Evolutionary conservation across 1,140 invertebrate genomes (phyloP), one percentile per base, ranked within the genome.

Genomic region (Bursaphelenchus mucronatus): DNA sequence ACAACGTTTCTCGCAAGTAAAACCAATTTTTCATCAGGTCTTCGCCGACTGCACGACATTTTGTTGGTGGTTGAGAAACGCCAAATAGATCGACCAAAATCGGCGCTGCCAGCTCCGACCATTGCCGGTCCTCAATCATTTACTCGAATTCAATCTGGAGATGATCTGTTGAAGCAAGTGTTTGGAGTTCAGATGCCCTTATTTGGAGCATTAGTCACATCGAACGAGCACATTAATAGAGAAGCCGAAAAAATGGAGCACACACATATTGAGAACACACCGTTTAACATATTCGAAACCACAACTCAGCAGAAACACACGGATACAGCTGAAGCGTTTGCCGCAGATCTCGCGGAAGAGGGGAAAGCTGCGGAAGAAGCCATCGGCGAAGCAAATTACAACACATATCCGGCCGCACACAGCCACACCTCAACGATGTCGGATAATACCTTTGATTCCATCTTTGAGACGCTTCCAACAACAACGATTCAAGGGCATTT

Each of bases 21-120:
- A 52, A 52, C 39, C 19, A 7, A 21, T 52, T 9, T 21, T 52
- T 52, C 19, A 4, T 50, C 15, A 61, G 59, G 43, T 8, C 30
- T 63, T 9, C 58, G 61, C 21, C 61, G 61, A 4, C 52, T 63
- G 3, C 54, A 64, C 19, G 61, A 17, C 7, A 59, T 63, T 41
- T 40, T 63, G 57, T 50, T 59, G 44, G 40, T 43, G 13, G 11
- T 59, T 1, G 57, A 59, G 6, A 45, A 50, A 50, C 19, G 57
- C 11, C 41, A 13, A 13, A n/a, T 3, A 39, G 40, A n/a, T 44
- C 40, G 30, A 59, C 11, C 11, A n/a, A 50, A 13, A 7, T 49
- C 47, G 19, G 13, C 47, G 47, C 47, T 19, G 4, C 47, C 13
- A 49, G 3, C 57, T 44, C 13, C 2, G 45, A 4, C 57, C n/a